Percentiles rank a stretch among this genome's conserved stretches.
These are phyloP conservation scores for Hybos culiciformis DNA, from an alignment of 2,888 invertebrate species.

Conservation along the genomic window DNA sequence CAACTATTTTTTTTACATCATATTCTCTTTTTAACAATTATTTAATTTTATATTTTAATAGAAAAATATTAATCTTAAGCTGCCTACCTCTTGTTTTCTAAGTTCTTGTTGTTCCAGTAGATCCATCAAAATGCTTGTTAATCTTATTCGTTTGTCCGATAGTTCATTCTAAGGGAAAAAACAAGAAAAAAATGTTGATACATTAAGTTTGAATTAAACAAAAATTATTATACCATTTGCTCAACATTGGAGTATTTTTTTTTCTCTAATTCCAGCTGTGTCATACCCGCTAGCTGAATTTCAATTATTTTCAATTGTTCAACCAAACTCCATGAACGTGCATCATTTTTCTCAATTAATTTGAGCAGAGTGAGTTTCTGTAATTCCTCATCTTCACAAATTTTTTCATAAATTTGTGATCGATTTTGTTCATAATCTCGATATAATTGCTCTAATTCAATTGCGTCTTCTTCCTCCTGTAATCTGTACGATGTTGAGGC, in stretches of 20 bases:
- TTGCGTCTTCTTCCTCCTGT: constrained; percentile 49
- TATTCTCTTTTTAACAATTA: too few relatives aligned
- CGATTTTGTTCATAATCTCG: constrained; percentile 48
- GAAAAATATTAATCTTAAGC: background rate
- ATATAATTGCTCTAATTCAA: constrained; percentile 45
- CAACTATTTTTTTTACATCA: background rate
- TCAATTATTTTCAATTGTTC: constrained; percentile 63
- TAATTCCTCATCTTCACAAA: constrained; percentile 53
- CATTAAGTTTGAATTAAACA: background rate
- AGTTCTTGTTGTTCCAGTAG: constrained; percentile 53
- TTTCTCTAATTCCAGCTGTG: constrained; percentile 57
- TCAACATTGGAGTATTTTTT: constrained; percentile 51
- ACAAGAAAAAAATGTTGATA: constrained; percentile 2
- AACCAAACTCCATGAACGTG: constrained; percentile 59
- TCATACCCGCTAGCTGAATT: constrained; percentile 53
- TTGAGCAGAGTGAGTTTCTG: constrained; percentile 61
- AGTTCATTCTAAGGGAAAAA: constrained; percentile 43
- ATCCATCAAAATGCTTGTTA: constrained; percentile 53
- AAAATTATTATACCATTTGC: constrained; percentile 41
- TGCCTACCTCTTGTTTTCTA: constrained; percentile 36
- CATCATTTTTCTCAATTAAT: constrained; percentile 56
- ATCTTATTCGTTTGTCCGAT: constrained; percentile 49
- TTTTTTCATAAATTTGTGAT: constrained; percentile 43
- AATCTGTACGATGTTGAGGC: constrained; percentile 48
- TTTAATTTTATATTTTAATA: background rate